A percentile compares a stretch with the other conserved stretches of the same genome.
Conservation (phyloP, 2,888 invertebrate species). For the Magallana nippona region DNA sequence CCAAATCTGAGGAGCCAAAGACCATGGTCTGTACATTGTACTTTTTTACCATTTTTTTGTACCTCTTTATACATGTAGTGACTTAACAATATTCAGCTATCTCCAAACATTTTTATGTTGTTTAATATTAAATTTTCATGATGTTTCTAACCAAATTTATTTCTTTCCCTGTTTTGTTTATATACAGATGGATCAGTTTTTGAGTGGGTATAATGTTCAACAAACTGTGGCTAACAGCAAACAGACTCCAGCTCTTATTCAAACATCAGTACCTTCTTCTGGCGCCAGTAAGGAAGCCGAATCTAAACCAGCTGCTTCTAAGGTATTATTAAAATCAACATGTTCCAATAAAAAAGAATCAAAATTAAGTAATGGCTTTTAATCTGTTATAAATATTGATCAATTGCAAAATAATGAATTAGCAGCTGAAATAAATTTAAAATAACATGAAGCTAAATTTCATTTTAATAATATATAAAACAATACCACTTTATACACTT, state of each 20-base stretch:
- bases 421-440: no score
- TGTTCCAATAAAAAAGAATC: no score
- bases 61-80: no score
- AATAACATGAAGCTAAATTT: no score
- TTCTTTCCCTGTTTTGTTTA: background rate
- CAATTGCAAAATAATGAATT: no score
- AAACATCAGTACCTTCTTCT: slow-evolving; percentile 17
- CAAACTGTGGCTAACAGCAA: background rate
- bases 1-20: slow-evolving; percentile 51
- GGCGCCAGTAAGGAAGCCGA: slow-evolving; percentile 3
- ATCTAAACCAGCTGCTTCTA: background rate
- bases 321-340: slow-evolving; percentile 26
- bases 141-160: background rate
- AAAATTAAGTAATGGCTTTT: no score
- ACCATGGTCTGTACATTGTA: slow-evolving; percentile 58
- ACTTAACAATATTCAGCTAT: background rate
- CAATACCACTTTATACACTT: no score
- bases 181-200: slow-evolving; percentile 83
- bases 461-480: no score
- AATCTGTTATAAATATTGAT: no score
- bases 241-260: background rate
- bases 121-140: background rate
- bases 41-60: no score
- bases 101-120: no score
- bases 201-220: slow-evolving; percentile 84